phyloP scores from a whole-genome alignment of 2,797 vertebrate genomes.

The Allobates femoralis region DNA sequence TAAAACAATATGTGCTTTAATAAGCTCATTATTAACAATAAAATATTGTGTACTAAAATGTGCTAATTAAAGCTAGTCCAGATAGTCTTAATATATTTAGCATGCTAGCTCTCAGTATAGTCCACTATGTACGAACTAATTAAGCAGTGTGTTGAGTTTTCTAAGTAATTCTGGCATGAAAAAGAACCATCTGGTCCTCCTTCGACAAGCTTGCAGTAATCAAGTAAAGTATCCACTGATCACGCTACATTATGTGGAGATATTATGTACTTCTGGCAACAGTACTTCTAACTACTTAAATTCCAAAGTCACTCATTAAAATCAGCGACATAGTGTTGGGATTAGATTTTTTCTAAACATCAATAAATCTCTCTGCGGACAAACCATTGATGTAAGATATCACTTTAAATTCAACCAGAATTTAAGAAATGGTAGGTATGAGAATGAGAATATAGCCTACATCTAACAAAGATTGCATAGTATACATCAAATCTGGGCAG shows the following conservation, averaged over 20 bases:
- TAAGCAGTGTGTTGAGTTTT: constrained; percentile 47
- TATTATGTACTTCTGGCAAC: constrained; percentile 55
- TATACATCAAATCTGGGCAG: no score
- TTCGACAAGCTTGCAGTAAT: constrained; percentile 61
- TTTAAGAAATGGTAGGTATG: background rate
- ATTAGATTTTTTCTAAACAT: constrained; percentile 43
- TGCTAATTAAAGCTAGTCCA: constrained; percentile 54
- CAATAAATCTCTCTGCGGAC: constrained; percentile 9
- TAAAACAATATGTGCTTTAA: constrained; percentile 39
- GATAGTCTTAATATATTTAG: constrained; percentile 56
- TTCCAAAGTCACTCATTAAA: constrained; percentile 49
- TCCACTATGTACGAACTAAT: constrained; percentile 54
- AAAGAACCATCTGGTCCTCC: constrained; percentile 59
- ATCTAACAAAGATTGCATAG: no score
- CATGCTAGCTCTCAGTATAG: constrained; percentile 43
- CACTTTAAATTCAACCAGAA: background rate
- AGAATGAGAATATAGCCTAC: background rate
- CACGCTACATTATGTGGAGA: constrained; percentile 52
- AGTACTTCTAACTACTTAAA: constrained; percentile 41
- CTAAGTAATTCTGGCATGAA: constrained; percentile 56
- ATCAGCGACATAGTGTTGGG: constrained; percentile 26
- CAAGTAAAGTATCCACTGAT: constrained; percentile 62
- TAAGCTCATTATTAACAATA: constrained; percentile 46
- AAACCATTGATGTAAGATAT: background rate
- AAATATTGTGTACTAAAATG: constrained; percentile 54